phyloP scores from a whole-genome alignment of 1,140 invertebrate species.

The Antheraea pernyi region DNA sequence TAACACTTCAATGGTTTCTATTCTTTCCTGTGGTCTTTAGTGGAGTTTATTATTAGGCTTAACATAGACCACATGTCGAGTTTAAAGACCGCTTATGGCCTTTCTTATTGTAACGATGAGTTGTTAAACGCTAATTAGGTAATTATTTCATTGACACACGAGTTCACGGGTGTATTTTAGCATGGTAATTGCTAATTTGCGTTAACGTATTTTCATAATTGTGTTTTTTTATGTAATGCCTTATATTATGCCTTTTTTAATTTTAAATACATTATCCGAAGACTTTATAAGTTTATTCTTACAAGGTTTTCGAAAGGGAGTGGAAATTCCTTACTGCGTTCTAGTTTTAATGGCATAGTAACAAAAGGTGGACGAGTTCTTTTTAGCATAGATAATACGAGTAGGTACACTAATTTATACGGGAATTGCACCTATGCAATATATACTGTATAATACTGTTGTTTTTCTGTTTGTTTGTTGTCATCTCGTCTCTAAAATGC shows the following conservation, averaged over 20 bases:
- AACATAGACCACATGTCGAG: constrained; percentile 28
- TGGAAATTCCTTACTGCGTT: background rate
- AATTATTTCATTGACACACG: constrained; percentile 1
- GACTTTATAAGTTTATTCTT: background rate
- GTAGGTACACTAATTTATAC: no score
- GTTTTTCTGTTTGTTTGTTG: no score
- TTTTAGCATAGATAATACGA: background rate
- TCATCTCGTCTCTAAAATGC: no score
- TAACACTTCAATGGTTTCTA: constrained; percentile 71
- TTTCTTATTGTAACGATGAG: background rate
- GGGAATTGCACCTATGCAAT: no score
- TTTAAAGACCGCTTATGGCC: constrained; percentile 5
- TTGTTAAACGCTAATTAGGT: constrained; percentile 4
- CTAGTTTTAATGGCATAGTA: background rate
- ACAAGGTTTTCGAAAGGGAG: background rate
- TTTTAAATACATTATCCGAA: background rate
- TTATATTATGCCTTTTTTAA: background rate
- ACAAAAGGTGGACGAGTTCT: background rate
- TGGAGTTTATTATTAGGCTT: constrained; percentile 51
- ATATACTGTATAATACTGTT: no score
- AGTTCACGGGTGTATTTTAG: background rate
- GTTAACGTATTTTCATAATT: background rate
- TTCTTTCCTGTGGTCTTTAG: constrained; percentile 54
- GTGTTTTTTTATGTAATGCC: background rate
- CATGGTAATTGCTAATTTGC: background rate